Evolutionary conservation across 2,888 invertebrate species (phyloP), one percentile per base, ranked within the genome.

Genomic region (Tipula unca): DNA sequence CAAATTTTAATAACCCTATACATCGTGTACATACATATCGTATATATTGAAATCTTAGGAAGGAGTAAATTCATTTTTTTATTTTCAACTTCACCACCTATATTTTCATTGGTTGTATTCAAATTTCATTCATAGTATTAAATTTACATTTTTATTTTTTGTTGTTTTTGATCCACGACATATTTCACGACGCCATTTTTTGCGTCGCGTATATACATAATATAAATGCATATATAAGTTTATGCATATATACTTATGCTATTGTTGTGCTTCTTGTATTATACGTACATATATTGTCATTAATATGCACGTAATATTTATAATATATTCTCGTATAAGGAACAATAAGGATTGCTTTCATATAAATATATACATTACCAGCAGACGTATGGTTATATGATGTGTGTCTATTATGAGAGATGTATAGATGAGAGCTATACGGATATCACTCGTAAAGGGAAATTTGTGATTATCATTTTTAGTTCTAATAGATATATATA

Each of bases 121-220:
- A 69, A 69, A 69, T 69, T 69, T 69, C 69, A 69, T 69, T 69
- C 25, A 20, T 25, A 69, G 69, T 69, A 69, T 69, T 69, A 20
- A 69, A 69, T 69, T 69, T 25, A 25, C 69, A 69, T 69, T 17
- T 54, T 54, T 69, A 32, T 54, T 69, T 69, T 69, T 69, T 69
- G 25, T 69, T 69, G 10, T 25, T 69, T 17, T 69, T 69, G 69
- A 69, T 69, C 25, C 69, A 69, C 69, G 69, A 69, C 69, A 69
- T 69, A 69, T 69, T 69, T 69, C 69, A 69, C 69, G 69, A 69
- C 69, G 69, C 69, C 69, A 69, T 69, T 69, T 69, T 69, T 69
- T 69, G 69, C 8, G 69, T 69, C 69, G 69, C 69, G 6, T 69
- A 69, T 69, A 69, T 48, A 17, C 48, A 4, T 48, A n/a, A 48